Percentiles rank a stretch among this genome's conserved stretches.
phyloP scores from a whole-genome alignment of 2,797 vertebrate genomes.

The Toxotes lorentzi region DNA sequence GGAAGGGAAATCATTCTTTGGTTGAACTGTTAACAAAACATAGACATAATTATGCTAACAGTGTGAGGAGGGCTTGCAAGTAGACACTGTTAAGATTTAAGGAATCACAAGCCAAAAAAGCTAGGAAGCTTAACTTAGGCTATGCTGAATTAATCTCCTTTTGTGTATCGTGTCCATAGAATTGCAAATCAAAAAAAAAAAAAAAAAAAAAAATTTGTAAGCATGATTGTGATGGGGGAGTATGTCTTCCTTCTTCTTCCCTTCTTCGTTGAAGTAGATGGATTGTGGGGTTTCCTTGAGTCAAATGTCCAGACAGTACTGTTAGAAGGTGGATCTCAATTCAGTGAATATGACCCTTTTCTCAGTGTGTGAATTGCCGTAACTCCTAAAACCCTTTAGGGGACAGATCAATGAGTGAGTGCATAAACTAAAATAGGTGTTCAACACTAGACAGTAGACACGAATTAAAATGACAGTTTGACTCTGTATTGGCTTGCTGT shows the following conservation, averaged over 20 bases:
- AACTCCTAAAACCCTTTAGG: neutral
- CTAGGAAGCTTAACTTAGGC: neutral
- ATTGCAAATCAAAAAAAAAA: neutral
- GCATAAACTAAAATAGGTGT: conserved; percentile 34
- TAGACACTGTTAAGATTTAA: neutral
- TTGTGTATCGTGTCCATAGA: neutral
- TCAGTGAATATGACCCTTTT: neutral
- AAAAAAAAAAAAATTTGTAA: neutral
- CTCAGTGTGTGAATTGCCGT: neutral
- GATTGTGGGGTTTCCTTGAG: neutral
- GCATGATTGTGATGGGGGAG: too few species aligned
- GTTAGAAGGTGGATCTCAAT: neutral
- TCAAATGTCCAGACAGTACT: neutral
- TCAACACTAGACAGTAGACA: conserved; percentile 47
- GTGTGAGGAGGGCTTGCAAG: neutral
- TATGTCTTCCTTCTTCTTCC: neutral
- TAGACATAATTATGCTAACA: neutral
- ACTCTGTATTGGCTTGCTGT: conserved; percentile 68
- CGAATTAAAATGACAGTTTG: conserved; percentile 80
- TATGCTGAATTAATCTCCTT: neutral
- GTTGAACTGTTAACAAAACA: neutral
- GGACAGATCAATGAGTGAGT: conserved; percentile 27
- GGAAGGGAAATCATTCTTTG: neutral
- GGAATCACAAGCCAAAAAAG: neutral
- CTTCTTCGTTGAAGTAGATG: neutral